Evolutionary conservation across 2,797 vertebrate species (phyloP).

Genomic region (Acanthurus lineatus): DNA sequence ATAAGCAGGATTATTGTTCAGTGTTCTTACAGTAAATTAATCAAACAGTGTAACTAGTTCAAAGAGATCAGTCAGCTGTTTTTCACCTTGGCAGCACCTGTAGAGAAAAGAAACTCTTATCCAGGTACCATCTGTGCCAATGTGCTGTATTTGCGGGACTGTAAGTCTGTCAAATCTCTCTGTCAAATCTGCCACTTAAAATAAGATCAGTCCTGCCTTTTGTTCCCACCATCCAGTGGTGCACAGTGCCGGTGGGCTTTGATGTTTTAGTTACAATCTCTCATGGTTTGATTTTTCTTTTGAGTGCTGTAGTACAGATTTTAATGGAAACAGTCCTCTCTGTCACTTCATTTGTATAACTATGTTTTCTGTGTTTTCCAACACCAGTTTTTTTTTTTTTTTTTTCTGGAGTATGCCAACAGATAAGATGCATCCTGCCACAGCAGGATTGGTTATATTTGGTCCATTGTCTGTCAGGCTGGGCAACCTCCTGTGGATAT

Average conservation of each 20-base stretch:
- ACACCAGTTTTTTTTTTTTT: constrained; percentile 22
- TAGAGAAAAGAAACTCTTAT: not conserved
- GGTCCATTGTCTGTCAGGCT: constrained; percentile 65
- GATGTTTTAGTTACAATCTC: not conserved
- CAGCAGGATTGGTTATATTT: constrained; percentile 71
- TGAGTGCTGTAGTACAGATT: not conserved
- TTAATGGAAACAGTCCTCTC: constrained; percentile 31
- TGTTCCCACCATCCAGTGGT: not conserved
- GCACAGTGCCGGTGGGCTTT: not conserved
- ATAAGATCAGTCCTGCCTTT: not conserved
- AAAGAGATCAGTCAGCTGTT: constrained; percentile 8
- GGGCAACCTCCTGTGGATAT: constrained; percentile 67
- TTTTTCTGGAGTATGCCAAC: constrained; percentile 35
- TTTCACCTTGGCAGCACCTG: not conserved
- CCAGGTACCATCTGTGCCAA: not conserved
- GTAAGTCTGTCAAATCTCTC: constrained; percentile 18
- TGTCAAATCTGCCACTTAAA: constrained; percentile 16
- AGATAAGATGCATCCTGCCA: constrained; percentile 40
- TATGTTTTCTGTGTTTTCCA: constrained; percentile 51
- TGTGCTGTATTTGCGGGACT: not conserved
- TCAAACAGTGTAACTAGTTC: not conserved
- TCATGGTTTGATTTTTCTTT: constrained; percentile 22
- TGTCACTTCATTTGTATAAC: constrained; percentile 43
- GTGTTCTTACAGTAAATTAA: not conserved
- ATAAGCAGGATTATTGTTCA: not conserved